These are phyloP conservation scores for Bryconaethiops microstoma DNA, from an alignment of 2,797 vertebrate species.

Conservation along the genomic window DNA sequence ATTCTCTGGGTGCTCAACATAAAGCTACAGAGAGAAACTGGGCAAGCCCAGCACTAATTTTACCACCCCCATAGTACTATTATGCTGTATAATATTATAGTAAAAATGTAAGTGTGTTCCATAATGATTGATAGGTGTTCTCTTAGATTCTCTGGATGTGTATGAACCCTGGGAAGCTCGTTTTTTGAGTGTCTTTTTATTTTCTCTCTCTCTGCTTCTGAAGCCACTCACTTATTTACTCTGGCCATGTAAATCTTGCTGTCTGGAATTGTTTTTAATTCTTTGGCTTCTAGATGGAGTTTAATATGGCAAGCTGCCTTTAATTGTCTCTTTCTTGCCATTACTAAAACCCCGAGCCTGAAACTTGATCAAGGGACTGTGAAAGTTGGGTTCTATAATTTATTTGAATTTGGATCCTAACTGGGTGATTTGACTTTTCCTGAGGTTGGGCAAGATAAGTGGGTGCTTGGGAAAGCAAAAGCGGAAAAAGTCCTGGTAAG, in stretches of 20 bases:
- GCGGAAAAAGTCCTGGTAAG: slow-evolving; percentile 25
- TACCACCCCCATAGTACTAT: neutral
- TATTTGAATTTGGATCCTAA: neutral
- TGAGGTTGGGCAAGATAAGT: slow-evolving; percentile 50
- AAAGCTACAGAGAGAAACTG: neutral
- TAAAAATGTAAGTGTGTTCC: no score
- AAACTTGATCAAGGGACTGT: neutral
- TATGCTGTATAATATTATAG: no score
- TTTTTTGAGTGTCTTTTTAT: neutral
- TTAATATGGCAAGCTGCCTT: neutral
- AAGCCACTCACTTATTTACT: neutral
- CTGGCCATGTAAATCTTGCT: neutral
- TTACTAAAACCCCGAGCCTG: neutral
- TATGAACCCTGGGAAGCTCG: neutral
- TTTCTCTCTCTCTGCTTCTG: neutral
- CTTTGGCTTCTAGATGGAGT: no score
- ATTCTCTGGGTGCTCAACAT: neutral
- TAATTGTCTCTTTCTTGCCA: neutral
- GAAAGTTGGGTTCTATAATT: neutral
- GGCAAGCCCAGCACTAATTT: neutral
- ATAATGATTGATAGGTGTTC: neutral
- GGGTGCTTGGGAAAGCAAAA: slow-evolving; percentile 56
- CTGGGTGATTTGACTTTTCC: slow-evolving; percentile 10
- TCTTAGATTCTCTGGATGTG: neutral
- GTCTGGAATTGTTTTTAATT: neutral